Evolutionary conservation across 2,888 invertebrate genomes (phyloP).

Genomic region (Netelia inedita): DNA sequence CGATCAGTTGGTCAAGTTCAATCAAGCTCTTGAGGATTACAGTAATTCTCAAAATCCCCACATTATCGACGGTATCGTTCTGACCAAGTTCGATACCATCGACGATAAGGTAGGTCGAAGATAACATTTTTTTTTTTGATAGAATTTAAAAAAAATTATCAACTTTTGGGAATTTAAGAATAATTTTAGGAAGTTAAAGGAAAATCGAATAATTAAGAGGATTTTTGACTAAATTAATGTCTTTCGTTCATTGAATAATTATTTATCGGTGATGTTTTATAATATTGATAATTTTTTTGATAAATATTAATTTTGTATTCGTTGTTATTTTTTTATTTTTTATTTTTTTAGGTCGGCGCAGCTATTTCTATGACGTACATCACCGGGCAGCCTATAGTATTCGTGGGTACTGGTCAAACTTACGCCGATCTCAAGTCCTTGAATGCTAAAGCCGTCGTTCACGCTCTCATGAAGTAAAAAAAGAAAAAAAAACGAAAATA

Average conservation of each 20-base stretch:
- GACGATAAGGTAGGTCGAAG: constrained; percentile 93
- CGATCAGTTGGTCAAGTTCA: constrained; percentile 99
- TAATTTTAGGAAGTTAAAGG: not conserved
- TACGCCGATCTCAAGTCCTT: constrained; percentile 98
- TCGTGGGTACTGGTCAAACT: constrained; percentile 99
- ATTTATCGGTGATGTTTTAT: constrained; percentile 2
- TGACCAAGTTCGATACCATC: constrained; percentile 99
- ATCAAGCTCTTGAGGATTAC: constrained; percentile 98
- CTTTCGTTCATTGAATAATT: not conserved
- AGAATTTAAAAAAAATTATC: not conserved
- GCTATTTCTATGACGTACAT: constrained; percentile 99
- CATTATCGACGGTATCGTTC: constrained; percentile 98
- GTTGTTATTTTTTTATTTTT: not conserved
- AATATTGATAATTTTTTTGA: not conserved
- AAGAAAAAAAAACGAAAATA: not conserved
- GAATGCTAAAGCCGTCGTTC: constrained; percentile 98
- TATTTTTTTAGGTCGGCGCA: constrained; percentile 91
- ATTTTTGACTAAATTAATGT: too few species aligned
- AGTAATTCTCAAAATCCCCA: constrained; percentile 91
- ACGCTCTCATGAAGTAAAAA: constrained; percentile 96
- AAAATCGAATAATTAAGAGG: constrained; percentile 5
- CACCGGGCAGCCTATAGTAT: constrained; percentile 99
- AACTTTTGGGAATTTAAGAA: constrained; percentile 4
- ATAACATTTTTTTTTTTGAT: not conserved
- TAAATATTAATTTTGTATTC: not conserved